phyloP scores from a whole-genome alignment of 2,113 vertebrate genomes.

The Rhynchopsitta pachyrhyncha region DNA sequence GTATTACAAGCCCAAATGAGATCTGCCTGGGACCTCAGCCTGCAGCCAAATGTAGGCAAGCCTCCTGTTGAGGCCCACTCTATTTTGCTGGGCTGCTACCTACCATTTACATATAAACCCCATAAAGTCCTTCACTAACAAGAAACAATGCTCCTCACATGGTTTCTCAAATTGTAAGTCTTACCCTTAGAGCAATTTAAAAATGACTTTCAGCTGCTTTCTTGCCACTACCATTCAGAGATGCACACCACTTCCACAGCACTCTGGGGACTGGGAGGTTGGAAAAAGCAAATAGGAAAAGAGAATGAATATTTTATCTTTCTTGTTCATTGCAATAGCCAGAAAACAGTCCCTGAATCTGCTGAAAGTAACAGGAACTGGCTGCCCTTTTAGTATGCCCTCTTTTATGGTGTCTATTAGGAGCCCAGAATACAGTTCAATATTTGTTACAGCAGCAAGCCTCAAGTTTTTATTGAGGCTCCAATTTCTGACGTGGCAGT shows the following conservation, averaged over 20 bases:
- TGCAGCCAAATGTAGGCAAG: neutral
- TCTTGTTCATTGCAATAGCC: neutral
- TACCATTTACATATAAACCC: neutral
- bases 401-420: neutral
- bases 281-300: slow-evolving; percentile 25
- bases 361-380: neutral
- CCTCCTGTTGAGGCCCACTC: neutral
- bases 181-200: neutral
- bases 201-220: neutral
- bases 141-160: neutral
- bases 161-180: neutral
- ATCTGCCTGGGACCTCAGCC: neutral
- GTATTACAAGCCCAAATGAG: neutral
- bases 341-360: slow-evolving; percentile 35
- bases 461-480: neutral
- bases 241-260: neutral
- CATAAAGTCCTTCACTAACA: neutral
- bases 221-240: slow-evolving; percentile 18
- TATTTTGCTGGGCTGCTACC: neutral
- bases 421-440: neutral
- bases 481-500: neutral
- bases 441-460: neutral
- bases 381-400: neutral
- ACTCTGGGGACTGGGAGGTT: slow-evolving; percentile 4
- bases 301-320: slow-evolving; percentile 20